These are phyloP conservation scores for Rhabdophis nuchalis DNA, from an alignment of 2,797 vertebrate species.

Conservation along the genomic window DNA sequence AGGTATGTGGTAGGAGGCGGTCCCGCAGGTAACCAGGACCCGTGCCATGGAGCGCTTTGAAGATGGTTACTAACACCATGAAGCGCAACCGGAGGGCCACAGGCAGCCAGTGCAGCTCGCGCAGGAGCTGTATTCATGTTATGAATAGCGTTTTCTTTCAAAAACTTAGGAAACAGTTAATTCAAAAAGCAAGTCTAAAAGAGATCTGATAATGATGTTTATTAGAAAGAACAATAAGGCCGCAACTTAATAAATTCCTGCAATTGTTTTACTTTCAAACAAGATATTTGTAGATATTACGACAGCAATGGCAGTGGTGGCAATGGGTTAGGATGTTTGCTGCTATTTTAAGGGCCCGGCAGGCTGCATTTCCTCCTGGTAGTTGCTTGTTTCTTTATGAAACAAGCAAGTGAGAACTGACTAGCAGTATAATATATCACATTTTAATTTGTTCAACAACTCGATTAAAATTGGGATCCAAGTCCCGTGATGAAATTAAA, in stretches of 20 bases:
- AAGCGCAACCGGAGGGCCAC: too few relatives aligned
- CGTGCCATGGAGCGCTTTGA: too few relatives aligned
- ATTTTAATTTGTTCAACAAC: not conserved
- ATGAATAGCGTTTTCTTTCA: not conserved
- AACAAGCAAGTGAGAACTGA: not conserved
- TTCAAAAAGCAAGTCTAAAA: not conserved
- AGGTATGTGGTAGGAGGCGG: too few relatives aligned
- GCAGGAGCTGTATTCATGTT: too few relatives aligned
- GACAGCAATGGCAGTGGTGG: not conserved
- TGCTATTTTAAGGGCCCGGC: not conserved
- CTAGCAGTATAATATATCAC: not conserved
- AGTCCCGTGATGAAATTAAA: not conserved
- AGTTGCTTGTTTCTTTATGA: not conserved
- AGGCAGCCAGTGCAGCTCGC: too few relatives aligned
- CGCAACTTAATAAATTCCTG: not conserved
- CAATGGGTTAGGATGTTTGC: not conserved
- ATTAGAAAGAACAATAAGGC: not conserved
- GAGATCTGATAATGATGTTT: not conserved
- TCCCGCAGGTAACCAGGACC: too few relatives aligned
- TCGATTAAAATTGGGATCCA: not conserved
- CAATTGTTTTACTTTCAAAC: not conserved
- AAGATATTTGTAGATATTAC: not conserved
- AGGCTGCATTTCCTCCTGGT: not conserved
- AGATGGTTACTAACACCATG: too few relatives aligned
- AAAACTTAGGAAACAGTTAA: not conserved